A percentile compares a stretch with the other conserved stretches of the same genome.
These are phyloP conservation scores for Pentalonia nigronervosa DNA, from an alignment of 1,140 invertebrate genomes.

Conservation along the genomic window DNA sequence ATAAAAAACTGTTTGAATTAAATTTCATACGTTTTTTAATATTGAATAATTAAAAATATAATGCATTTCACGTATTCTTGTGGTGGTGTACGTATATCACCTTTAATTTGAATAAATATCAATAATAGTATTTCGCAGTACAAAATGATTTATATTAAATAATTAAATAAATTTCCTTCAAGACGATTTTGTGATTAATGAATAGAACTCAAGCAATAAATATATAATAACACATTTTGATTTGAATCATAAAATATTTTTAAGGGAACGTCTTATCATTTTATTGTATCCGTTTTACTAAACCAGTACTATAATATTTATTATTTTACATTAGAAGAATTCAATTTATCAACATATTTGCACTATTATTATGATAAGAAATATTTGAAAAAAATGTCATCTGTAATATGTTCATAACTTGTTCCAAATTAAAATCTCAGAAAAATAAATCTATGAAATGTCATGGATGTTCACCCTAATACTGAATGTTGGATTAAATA, in stretches of 20 bases:
- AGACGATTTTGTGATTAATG: neutral
- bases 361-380: neutral
- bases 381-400: neutral
- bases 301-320: neutral
- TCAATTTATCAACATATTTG: neutral
- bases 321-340: neutral
- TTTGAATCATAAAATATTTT: neutral
- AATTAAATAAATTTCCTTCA: too few species aligned
- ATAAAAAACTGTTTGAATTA: neutral
- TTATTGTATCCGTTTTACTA: neutral
- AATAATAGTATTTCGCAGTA: neutral
- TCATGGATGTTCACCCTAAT: neutral
- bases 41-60: neutral
- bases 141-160: neutral
- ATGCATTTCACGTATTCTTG: neutral
- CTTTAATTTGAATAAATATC: neutral
- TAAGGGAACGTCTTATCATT: neutral
- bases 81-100: neutral
- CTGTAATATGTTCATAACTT: too few species aligned
- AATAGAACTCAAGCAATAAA: neutral
- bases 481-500: neutral
- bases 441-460: neutral
- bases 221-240: too few species aligned
- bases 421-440: too few species aligned
- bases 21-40: neutral